Conservation (phyloP, 1,140 invertebrate species). For the Trachymyrmex cornetzi region DNA sequence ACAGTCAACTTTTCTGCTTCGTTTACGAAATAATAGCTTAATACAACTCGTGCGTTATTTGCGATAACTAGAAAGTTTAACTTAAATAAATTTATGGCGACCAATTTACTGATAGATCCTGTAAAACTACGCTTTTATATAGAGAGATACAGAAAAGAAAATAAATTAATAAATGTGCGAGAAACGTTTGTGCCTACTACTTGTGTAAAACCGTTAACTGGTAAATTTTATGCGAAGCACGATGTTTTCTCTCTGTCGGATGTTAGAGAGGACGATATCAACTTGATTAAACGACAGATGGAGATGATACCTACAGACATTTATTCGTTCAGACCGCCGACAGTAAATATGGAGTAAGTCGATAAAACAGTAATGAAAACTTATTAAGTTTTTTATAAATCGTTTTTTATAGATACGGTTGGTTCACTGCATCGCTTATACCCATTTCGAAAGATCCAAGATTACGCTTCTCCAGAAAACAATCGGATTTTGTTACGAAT, state of each 20-base stretch:
- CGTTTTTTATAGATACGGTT: slow-evolving; percentile 80
- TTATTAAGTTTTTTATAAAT: neutral
- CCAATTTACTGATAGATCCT: neutral
- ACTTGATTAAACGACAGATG: slow-evolving; percentile 75
- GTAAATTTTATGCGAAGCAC: slow-evolving; percentile 83
- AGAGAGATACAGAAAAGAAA: slow-evolving; percentile 80
- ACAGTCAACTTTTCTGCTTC: slow-evolving; percentile 15
- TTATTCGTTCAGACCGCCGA: slow-evolving; percentile 78
- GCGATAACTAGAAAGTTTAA: neutral
- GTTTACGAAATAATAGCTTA: neutral
- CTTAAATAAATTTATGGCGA: slow-evolving; percentile 16
- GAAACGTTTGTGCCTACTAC: slow-evolving; percentile 75
- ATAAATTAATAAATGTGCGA: slow-evolving; percentile 66
- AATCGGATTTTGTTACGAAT: slow-evolving; percentile 78
- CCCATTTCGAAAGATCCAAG: slow-evolving; percentile 75
- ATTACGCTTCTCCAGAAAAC: slow-evolving; percentile 77
- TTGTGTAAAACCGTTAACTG: slow-evolving; percentile 74
- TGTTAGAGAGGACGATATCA: slow-evolving; percentile 74
- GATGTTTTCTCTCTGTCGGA: slow-evolving; percentile 69
- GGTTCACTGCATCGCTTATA: slow-evolving; percentile 76
- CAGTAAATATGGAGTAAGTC: slow-evolving; percentile 81
- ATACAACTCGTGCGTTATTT: neutral
- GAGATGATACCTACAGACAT: slow-evolving; percentile 73
- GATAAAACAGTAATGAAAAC: neutral
- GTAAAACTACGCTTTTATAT: slow-evolving; percentile 72